phyloP scores from a whole-genome alignment of 2,888 invertebrate genomes.

The Colletes collaris region DNA sequence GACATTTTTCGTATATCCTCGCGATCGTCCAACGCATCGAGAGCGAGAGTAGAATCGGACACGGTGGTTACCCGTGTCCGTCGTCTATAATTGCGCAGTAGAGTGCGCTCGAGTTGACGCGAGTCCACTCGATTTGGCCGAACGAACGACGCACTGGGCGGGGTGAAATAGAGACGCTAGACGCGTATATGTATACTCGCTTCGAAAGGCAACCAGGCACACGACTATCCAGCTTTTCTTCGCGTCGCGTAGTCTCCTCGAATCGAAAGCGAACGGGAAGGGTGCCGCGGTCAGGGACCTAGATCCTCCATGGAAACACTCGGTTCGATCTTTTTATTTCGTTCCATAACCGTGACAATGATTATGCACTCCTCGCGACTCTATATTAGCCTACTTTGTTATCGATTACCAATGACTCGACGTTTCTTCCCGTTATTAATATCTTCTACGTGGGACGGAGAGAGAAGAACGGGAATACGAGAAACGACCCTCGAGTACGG shows the following conservation, averaged over 20 bases:
- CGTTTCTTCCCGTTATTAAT: background rate
- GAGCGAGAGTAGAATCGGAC: constrained; percentile 12
- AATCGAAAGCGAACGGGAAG: background rate
- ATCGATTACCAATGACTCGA: constrained; percentile 5
- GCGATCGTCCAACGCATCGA: constrained; percentile 6
- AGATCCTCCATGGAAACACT: constrained; percentile 21
- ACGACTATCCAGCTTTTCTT: constrained; percentile 27
- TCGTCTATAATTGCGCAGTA: constrained; percentile 50
- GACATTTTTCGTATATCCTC: background rate
- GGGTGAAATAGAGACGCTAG: constrained; percentile 17
- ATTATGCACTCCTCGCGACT: too few relatives aligned
- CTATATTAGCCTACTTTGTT: constrained; percentile 6
- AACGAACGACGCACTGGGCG: constrained; percentile 13
- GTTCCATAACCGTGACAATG: too few relatives aligned
- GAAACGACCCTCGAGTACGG: too few relatives aligned
- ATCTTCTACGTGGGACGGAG: constrained; percentile 3
- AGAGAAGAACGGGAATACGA: background rate
- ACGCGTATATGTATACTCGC: background rate
- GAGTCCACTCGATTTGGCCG: constrained; percentile 45
- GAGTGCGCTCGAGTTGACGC: constrained; percentile 26
- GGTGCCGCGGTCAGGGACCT: constrained; percentile 13
- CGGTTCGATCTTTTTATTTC: too few relatives aligned
- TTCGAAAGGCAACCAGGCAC: constrained; percentile 3
- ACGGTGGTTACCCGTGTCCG: constrained; percentile 19
- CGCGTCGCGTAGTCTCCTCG: background rate